These are phyloP conservation scores for Scomber scombrus DNA, from an alignment of 2,113 vertebrate species.

Conservation along the genomic window DNA sequence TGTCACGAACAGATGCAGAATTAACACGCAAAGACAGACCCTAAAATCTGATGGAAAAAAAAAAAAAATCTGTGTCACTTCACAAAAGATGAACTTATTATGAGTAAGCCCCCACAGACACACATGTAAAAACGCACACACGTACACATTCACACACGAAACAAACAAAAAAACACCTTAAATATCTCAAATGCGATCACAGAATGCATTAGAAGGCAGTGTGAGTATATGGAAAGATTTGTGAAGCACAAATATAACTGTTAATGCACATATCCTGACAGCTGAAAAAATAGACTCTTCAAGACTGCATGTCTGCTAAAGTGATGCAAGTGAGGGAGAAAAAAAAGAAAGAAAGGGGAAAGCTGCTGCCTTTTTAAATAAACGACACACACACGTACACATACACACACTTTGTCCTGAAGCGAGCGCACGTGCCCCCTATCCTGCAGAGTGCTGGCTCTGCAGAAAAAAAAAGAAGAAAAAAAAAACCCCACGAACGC, in stretches of 20 bases:
- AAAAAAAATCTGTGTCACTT: background rate
- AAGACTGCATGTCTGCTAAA: slow-evolving; percentile 19
- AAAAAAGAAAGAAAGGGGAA: background rate
- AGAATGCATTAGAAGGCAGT: slow-evolving; percentile 41
- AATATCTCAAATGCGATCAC: slow-evolving; percentile 39
- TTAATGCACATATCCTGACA: background rate
- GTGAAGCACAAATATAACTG: slow-evolving; percentile 19
- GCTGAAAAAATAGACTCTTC: slow-evolving; percentile 2
- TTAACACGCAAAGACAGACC: slow-evolving; percentile 14
- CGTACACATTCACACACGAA: background rate
- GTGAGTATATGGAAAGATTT: slow-evolving; percentile 8
- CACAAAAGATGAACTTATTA: background rate
- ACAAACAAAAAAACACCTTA: slow-evolving; percentile 2
- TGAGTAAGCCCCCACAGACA: slow-evolving; percentile 23
- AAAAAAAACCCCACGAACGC: too few relatives aligned
- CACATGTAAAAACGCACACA: background rate
- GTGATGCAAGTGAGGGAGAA: slow-evolving; percentile 49
- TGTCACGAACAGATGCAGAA: slow-evolving; percentile 30
- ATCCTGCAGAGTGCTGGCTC: background rate
- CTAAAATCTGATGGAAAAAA: background rate
- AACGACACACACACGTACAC: background rate
- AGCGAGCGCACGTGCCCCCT: background rate
- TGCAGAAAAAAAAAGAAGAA: slow-evolving; percentile 10
- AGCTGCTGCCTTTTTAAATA: background rate
- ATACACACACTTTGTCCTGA: background rate